phyloP scores from a whole-genome alignment of 2,113 vertebrate species.

The Bothrops jararaca region DNA sequence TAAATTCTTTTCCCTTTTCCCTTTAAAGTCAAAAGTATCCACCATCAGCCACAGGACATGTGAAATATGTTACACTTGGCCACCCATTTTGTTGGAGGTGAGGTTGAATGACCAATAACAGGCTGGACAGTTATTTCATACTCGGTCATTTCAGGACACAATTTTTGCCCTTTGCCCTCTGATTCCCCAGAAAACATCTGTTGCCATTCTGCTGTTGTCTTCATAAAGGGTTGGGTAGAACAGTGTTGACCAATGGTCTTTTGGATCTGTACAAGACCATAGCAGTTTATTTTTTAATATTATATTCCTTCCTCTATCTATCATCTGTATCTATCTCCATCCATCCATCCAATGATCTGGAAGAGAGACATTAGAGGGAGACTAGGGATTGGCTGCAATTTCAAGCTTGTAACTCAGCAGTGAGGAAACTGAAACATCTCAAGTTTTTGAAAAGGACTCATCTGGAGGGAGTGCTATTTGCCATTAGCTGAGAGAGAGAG shows the following conservation, averaged over 20 bases:
- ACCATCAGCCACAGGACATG: not conserved
- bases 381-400: not conserved
- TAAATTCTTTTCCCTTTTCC: not conserved
- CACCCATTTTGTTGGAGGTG: not conserved
- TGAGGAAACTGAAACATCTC: not conserved
- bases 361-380: not conserved
- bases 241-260: not conserved
- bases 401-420: not conserved
- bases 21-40: not conserved
- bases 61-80: not conserved
- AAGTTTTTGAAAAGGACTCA: too few relatives aligned
- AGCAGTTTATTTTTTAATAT: not conserved
- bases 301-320: not conserved
- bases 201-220: not conserved
- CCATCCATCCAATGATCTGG: not conserved
- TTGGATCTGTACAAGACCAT: not conserved
- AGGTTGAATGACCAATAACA: not conserved
- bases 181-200: not conserved
- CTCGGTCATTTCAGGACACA: not conserved
- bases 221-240: not conserved
- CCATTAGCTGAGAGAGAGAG: not conserved
- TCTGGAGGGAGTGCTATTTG: not conserved
- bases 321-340: not conserved
- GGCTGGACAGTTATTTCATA: not conserved
- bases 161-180: not conserved